Percentiles rank a stretch among this genome's conserved stretches.
Evolutionary conservation across 2,113 vertebrate genomes (phyloP).

Genomic region (Gymnarchus niloticus): DNA sequence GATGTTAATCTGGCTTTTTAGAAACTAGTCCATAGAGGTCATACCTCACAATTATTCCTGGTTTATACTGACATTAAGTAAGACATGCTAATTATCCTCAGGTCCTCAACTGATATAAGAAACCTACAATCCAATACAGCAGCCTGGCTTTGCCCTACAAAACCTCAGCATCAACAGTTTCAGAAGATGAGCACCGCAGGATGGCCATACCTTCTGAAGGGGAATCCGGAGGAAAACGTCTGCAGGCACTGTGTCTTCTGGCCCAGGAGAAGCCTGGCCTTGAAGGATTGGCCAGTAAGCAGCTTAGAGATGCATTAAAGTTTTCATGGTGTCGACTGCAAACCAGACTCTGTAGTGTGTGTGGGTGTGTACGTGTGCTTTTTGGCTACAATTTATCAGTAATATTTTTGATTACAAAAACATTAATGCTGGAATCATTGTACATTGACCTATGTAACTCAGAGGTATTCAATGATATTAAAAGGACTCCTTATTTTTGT

Average conservation of each 20-base stretch:
- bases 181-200: neutral
- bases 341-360: conserved; percentile 9
- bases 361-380: neutral
- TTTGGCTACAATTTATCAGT: neutral
- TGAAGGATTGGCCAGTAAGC: conserved; percentile 48
- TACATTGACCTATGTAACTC: neutral
- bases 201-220: conserved; percentile 41
- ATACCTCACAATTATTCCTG: neutral
- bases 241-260: conserved; percentile 27
- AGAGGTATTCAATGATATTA: neutral
- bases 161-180: neutral
- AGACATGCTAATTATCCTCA: neutral
- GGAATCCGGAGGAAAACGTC: conserved; percentile 20
- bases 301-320: conserved; percentile 56
- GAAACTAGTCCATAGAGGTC: neutral
- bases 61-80: neutral
- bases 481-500: neutral
- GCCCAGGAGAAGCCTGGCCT: conserved; percentile 44
- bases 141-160: neutral
- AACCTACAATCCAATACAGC: neutral
- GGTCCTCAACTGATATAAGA: neutral
- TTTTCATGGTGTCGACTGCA: conserved; percentile 33
- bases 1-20: neutral
- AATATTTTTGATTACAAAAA: neutral
- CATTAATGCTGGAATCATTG: neutral